phyloP scores from a whole-genome alignment of 2,113 vertebrate genomes.

The Orycteropus afer region DNA sequence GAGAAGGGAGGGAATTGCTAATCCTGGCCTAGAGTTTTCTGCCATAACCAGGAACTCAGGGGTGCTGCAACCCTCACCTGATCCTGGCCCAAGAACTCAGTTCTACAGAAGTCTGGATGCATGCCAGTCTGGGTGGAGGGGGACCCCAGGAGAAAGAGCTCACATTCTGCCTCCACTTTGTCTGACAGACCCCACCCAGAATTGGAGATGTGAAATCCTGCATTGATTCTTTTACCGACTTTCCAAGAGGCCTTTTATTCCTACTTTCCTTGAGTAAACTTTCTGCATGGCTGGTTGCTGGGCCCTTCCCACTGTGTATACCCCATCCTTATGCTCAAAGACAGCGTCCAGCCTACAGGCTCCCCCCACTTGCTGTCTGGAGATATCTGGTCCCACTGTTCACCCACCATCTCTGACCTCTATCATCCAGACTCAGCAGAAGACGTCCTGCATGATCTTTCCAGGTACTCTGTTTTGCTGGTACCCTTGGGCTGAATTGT shows the following conservation, averaged over 20 bases:
- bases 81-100: background rate
- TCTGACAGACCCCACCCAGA: background rate
- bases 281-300: background rate
- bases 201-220: background rate
- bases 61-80: background rate
- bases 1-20: background rate
- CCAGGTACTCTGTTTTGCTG: background rate
- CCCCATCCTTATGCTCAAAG: background rate
- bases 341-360: background rate
- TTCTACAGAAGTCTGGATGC: background rate
- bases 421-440: background rate
- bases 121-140: background rate
- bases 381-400: background rate
- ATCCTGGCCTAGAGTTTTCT: background rate
- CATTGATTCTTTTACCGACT: background rate
- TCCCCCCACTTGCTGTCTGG: background rate
- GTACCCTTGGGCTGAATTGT: background rate
- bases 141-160: background rate
- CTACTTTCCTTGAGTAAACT: background rate
- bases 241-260: background rate
- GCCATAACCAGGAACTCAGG: background rate
- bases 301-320: background rate
- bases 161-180: background rate
- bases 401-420: background rate
- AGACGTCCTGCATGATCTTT: too few species aligned